Evolutionary conservation across 64 coral and sea anemone genomes (phyloP), one percentile per base, ranked within the genome.

Genomic region (Stichodactyla helianthus): DNA sequence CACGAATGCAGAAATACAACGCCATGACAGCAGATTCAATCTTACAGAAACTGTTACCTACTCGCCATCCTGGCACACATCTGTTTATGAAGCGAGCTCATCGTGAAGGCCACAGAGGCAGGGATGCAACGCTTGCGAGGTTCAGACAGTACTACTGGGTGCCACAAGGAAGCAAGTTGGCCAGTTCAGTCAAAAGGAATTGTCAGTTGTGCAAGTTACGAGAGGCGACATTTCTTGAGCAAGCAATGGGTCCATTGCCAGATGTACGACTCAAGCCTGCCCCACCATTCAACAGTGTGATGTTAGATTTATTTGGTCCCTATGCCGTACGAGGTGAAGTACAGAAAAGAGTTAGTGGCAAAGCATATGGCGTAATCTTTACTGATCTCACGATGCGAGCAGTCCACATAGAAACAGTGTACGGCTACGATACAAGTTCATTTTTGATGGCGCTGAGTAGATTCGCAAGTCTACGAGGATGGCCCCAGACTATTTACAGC

Each of bases 1-100:
- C 86, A 50, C 90, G 90, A 8, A 55, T 92, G 10, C 84, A 52
- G 20, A 92, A 86, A 68, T 86, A 63, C 83, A 89, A 92, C 78
- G 74, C 54, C n/a, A 95, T 92, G 87, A 92, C 83, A n/a, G 68
- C 86, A 74, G 93, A 92, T 26, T 81, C 62, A 51, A 50, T 61
- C 10, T 27, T 95, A 10, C 86, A 92, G 83, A 95, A 82, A 52
- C 53, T 92, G 52, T 54, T 95, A 10, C 90, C 93, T 15, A 50
- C 87, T 6, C 27, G 84, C n/a, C 87, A 95, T 82, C 93, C 50
- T 44, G 89, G 52, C 51, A 91, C 93, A 44, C 68, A 70, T 51
- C 83, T 95, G 2, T 88, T 95, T 23, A 95, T 89, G 89, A 8
- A 91, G n/a, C 58, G 89, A 2, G 93, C 93, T 16, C 89, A 91